These are phyloP conservation scores for Fopius arisanus DNA, from an alignment of 1,140 invertebrate species.

Conservation along the genomic window DNA sequence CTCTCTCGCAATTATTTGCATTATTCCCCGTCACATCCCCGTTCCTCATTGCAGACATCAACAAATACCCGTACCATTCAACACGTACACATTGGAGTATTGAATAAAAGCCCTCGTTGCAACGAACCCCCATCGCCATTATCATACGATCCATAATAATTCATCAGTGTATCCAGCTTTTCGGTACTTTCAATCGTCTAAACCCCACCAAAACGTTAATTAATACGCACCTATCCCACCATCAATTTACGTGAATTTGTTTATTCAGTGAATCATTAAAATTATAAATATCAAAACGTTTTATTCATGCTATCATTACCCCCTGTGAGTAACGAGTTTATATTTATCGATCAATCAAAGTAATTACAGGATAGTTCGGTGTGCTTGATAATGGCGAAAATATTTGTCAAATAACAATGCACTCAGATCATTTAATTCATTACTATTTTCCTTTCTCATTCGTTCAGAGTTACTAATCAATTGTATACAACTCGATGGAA, in stretches of 20 bases:
- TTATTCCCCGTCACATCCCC: conserved; percentile 7
- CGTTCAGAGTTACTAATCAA: too few species aligned
- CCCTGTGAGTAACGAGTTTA: neutral
- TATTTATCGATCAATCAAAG: neutral
- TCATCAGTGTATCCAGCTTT: conserved; percentile 1
- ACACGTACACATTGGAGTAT: too few species aligned
- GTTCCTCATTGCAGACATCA: neutral
- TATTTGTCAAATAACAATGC: too few species aligned
- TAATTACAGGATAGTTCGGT: too few species aligned
- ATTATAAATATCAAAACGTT: neutral
- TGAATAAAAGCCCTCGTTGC: neutral
- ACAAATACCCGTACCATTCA: neutral
- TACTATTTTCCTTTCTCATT: too few species aligned
- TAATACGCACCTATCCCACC: neutral
- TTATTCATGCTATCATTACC: neutral
- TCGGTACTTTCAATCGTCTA: neutral
- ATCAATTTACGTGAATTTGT: neutral
- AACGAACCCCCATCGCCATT: conserved; percentile 9
- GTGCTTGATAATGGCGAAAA: too few species aligned
- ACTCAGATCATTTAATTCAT: too few species aligned
- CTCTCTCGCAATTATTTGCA: conserved; percentile 18
- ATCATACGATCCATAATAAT: conserved; percentile 22
- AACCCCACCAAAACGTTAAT: neutral
- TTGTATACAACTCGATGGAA: too few species aligned
- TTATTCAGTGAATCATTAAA: neutral